Evolutionary conservation across 1,140 invertebrate genomes (phyloP), one percentile per base, ranked within the genome.

Genomic region (Dinoponera quadriceps): DNA sequence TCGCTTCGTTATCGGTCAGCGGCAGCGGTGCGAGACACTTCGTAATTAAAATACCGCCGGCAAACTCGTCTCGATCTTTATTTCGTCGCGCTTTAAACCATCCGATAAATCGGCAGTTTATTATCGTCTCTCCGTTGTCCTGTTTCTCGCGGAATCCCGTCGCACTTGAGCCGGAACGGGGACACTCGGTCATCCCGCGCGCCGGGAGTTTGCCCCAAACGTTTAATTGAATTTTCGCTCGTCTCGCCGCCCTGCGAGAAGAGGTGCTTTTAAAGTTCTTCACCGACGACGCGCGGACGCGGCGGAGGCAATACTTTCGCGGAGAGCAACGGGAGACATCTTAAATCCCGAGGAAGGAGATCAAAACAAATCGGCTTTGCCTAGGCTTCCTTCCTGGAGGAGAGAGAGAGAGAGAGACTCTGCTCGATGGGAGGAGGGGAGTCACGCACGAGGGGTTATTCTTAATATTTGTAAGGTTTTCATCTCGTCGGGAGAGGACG

Each of bases 401-500:
- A 33, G 49, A 16, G 49, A 25, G 72, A 29, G 54, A 44, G 9
- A 44, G 38, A 44, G 38, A 44, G 38, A 51, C 18, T 38, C 20
- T 22, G 65, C 59, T 60, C 59, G 38, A 63, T 22, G 66, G 75
- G 73, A 63, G 54, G 69, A 25, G 62, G 51, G 77, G 55, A 44
- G 62, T 44, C 27, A 59, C 72, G 73, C 49, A 13, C 83, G 85
- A 90, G 86, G 91, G 90, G 88, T 91, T 92, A 91, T 91, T 91
- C 91, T 91, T 92, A 91, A 92, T 92, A 92, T 92, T 92, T 92
- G 88, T 90, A 92, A 90, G 91, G 89, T 91, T 92, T 92, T 92
- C 89, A 88, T 91, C 90, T 88, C 59, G 71, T 38, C 29, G 22
- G 18, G 25, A 51, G 48, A 16, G n/a, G 5, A 20, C n/a, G 69